Evolutionary conservation across 2,113 vertebrate genomes (phyloP).

Genomic region (Rhinopomastus cyanomelas): DNA sequence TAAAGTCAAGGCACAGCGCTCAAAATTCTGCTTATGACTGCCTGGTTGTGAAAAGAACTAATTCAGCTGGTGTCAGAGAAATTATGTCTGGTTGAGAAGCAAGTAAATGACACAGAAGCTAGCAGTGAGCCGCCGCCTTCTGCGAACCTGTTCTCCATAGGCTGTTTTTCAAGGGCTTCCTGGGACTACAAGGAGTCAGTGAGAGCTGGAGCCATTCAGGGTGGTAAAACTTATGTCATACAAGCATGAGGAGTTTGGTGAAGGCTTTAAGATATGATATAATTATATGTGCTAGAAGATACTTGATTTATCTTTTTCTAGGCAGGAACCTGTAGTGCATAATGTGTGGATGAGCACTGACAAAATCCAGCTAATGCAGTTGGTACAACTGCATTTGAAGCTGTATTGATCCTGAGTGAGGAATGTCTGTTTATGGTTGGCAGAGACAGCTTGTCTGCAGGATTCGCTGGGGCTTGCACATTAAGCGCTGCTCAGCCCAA

Average conservation of each 20-base stretch:
- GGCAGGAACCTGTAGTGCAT: background rate
- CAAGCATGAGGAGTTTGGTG: background rate
- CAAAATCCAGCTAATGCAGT: background rate
- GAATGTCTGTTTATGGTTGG: background rate
- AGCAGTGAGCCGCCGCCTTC: background rate
- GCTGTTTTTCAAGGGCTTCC: background rate
- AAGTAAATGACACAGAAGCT: background rate
- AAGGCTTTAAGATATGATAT: background rate
- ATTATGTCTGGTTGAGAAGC: background rate
- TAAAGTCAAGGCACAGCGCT: background rate
- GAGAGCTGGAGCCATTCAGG: background rate
- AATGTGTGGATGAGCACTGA: background rate
- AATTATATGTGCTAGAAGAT: background rate
- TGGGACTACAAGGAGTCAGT: background rate
- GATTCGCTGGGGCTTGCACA: background rate
- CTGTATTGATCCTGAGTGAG: slow-evolving; percentile 27
- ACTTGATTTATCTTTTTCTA: background rate
- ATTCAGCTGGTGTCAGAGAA: background rate
- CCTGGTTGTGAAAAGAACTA: background rate
- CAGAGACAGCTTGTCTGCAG: background rate
- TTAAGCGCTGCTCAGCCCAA: background rate
- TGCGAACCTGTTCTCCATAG: background rate
- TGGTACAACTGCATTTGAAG: background rate
- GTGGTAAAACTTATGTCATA: background rate
- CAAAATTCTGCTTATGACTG: background rate